Evolutionary conservation across 2,113 vertebrate species (phyloP).

Genomic region (Dipodomys spectabilis): DNA sequence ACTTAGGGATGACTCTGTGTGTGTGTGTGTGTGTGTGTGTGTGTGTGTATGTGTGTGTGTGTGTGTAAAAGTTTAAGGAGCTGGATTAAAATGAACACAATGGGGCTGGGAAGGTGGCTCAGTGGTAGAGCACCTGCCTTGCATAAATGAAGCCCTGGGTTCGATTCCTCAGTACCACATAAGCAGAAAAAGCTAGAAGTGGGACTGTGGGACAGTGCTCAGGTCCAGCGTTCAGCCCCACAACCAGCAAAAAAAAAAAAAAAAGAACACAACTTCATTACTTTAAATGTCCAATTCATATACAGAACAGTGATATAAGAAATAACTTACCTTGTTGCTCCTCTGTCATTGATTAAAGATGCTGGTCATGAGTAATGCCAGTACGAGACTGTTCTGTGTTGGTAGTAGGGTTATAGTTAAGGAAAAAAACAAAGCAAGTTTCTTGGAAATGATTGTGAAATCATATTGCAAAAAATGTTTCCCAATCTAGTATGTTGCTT

Average conservation of each 20-base stretch:
- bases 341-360: neutral
- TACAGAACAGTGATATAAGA: conserved; percentile 2
- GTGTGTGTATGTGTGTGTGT: neutral
- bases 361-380: no score
- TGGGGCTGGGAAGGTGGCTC: no score
- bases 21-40: no score
- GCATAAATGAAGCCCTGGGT: no score
- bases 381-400: neutral
- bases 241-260: no score
- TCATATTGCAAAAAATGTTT: neutral
- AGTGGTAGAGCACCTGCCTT: no score
- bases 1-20: neutral
- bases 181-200: no score
- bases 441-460: conserved; percentile 33
- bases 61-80: neutral
- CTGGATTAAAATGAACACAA: no score
- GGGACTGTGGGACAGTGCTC: no score
- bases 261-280: neutral
- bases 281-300: neutral
- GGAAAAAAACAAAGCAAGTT: neutral
- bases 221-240: no score
- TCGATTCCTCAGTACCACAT: no score
- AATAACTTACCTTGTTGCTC: neutral
- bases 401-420: neutral
- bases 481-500: neutral